A percentile compares a stretch with the other conserved stretches of the same genome.
These are phyloP conservation scores for Nycticorax nycticorax DNA, from an alignment of 2,113 vertebrate species.

Conservation along the genomic window DNA sequence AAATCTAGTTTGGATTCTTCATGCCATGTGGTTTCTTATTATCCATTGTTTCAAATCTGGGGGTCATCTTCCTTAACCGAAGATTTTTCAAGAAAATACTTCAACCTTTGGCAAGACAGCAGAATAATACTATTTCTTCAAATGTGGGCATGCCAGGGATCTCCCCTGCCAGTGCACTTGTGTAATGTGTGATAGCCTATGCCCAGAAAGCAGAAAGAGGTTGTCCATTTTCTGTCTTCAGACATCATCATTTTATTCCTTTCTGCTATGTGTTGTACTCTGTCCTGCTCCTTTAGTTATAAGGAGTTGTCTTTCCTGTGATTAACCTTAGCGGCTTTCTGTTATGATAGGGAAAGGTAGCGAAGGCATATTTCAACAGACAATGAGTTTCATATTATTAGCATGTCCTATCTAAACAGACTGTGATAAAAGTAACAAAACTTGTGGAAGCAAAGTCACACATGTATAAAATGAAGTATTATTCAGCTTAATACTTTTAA, in stretches of 20 bases:
- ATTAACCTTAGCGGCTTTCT: neutral
- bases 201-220: neutral
- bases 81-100: neutral
- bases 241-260: neutral
- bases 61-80: neutral
- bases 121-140: neutral
- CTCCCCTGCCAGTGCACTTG: neutral
- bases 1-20: neutral
- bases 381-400: neutral
- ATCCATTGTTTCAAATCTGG: neutral
- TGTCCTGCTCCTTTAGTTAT: neutral
- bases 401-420: neutral
- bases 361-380: neutral
- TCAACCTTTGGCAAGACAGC: neutral
- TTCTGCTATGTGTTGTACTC: neutral
- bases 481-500: neutral
- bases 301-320: neutral
- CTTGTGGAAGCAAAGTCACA: neutral
- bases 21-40: rapidly evolving
- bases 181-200: neutral
- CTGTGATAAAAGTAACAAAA: neutral
- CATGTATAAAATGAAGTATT: neutral
- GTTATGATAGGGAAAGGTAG: neutral
- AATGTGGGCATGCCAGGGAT: rapidly evolving
- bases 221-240: neutral